Evolutionary conservation across 2,888 invertebrate genomes (phyloP).

Genomic region (Gryllus longicercus): DNA sequence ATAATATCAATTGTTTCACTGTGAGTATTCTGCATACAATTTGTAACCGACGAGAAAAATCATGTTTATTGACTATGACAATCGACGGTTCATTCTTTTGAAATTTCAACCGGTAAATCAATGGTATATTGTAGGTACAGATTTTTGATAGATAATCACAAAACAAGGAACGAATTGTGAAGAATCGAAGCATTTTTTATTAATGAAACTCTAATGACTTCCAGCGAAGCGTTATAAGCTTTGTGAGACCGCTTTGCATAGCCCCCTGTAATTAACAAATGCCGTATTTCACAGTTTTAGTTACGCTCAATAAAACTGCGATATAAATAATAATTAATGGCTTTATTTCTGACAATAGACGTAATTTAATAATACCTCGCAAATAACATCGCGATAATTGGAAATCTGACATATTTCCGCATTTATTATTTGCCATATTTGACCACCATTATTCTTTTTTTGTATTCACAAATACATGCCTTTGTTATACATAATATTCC

Average conservation of each 20-base stretch:
- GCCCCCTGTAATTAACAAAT: background rate
- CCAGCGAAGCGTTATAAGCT: background rate
- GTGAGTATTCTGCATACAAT: background rate
- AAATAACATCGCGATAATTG: background rate
- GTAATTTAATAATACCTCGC: slow-evolving; percentile 4
- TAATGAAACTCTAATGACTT: slow-evolving; percentile 17
- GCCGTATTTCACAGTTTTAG: slow-evolving; percentile 6
- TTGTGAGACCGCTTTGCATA: background rate
- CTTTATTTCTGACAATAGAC: background rate
- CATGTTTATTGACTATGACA: background rate
- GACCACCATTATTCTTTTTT: slow-evolving; percentile 20
- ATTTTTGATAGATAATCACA: slow-evolving; percentile 10
- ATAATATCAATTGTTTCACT: too few species aligned
- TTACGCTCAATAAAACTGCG: slow-evolving; percentile 7
- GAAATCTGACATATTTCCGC: slow-evolving; percentile 30
- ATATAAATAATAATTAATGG: slow-evolving; percentile 17
- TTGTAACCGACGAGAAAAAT: background rate
- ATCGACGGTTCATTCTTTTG: background rate
- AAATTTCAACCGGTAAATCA: background rate
- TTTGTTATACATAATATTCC: slow-evolving; percentile 26
- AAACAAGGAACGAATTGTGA: background rate
- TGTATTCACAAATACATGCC: background rate
- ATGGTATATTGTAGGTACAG: slow-evolving; percentile 11
- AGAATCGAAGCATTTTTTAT: slow-evolving; percentile 1
- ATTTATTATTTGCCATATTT: slow-evolving; percentile 24